Evolutionary conservation across 2,797 vertebrate species (phyloP).

Genomic region (Lepus oiostolus): DNA sequence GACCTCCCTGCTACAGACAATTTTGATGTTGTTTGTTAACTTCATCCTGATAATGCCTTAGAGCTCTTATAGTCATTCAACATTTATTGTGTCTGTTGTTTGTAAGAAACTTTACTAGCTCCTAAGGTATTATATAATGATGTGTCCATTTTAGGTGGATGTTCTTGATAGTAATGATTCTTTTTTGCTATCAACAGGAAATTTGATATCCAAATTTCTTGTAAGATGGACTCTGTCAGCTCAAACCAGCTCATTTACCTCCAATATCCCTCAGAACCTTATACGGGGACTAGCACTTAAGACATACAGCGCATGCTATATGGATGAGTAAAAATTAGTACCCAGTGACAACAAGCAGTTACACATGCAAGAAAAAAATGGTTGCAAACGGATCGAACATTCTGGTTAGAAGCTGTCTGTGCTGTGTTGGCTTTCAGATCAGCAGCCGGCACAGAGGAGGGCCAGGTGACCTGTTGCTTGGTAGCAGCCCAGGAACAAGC

Average conservation of each 20-base stretch:
- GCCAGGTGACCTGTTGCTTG: background rate
- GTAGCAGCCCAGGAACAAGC: background rate
- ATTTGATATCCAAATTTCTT: slow-evolving; percentile 27
- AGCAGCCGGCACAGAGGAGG: background rate
- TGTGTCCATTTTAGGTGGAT: background rate
- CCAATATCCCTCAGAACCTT: slow-evolving; percentile 23
- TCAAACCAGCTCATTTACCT: background rate
- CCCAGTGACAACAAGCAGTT: slow-evolving; percentile 1
- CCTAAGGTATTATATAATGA: slow-evolving; percentile 11
- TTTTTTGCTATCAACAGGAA: slow-evolving; percentile 40
- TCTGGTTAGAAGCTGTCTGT: slow-evolving; percentile 22
- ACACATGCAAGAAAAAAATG: background rate
- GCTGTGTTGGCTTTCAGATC: slow-evolving; percentile 23
- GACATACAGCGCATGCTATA: background rate
- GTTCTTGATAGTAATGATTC: background rate
- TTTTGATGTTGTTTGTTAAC: background rate
- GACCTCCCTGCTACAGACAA: background rate
- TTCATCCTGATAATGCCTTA: background rate
- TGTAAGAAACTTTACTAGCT: slow-evolving; percentile 42
- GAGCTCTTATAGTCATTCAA: background rate
- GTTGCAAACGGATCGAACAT: background rate
- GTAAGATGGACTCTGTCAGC: slow-evolving; percentile 47
- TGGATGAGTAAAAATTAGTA: slow-evolving; percentile 39
- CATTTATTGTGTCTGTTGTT: slow-evolving; percentile 56
- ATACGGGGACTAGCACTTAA: background rate